Evolutionary conservation across 2,113 vertebrate species (phyloP).

Genomic region (Gopherus flavomarginatus): DNA sequence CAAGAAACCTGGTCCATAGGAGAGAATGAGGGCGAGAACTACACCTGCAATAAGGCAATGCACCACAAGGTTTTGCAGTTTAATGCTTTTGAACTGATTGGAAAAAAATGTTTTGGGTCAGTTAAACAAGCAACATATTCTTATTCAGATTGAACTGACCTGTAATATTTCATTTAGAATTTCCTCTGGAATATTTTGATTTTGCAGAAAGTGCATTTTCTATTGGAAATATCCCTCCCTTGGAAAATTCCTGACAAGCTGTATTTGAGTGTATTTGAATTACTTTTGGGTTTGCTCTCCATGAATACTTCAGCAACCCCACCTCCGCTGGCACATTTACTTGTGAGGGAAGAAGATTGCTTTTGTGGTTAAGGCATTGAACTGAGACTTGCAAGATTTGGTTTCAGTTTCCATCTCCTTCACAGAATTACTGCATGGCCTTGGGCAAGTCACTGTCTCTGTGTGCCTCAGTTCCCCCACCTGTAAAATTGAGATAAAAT

Average conservation of each 20-base stretch:
- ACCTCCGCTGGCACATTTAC: background rate
- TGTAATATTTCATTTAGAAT: background rate
- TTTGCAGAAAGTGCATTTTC: background rate
- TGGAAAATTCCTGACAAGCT: background rate
- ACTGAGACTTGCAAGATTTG: background rate
- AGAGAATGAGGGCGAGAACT: background rate
- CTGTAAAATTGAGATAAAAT: background rate
- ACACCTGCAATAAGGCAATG: background rate
- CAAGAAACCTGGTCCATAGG: background rate
- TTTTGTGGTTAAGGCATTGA: background rate
- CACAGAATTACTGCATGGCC: background rate
- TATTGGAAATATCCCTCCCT: background rate
- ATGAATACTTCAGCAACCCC: background rate
- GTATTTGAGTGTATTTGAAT: background rate
- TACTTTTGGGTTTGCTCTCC: background rate
- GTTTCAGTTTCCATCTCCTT: background rate
- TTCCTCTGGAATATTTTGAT: background rate
- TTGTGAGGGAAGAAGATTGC: accelerated
- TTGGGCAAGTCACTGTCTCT: background rate
- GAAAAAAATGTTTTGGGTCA: background rate
- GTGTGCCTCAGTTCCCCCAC: background rate
- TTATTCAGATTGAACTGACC: background rate
- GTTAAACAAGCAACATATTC: background rate
- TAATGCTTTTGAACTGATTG: background rate
- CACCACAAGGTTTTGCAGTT: background rate